Evolutionary conservation across 2,113 vertebrate species (phyloP).

Genomic region (Coptodon rendalli): DNA sequence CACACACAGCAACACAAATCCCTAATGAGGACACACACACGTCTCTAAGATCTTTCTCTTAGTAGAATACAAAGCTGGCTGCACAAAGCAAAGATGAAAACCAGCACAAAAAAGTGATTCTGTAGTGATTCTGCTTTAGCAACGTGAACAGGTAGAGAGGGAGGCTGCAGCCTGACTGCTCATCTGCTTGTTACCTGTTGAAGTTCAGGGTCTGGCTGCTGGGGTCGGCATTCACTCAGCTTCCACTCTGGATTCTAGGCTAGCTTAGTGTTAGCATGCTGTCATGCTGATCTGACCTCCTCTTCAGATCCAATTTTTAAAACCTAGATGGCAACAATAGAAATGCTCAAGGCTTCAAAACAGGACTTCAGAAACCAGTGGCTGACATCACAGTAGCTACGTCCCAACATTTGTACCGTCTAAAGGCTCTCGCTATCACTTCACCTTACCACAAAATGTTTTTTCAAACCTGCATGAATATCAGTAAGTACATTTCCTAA

Average conservation of each 20-base stretch:
- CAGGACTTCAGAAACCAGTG: neutral
- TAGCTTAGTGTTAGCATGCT: neutral
- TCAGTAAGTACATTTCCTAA: neutral
- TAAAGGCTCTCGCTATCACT: neutral
- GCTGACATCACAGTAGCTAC: accelerated
- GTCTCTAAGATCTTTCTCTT: neutral
- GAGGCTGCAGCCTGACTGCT: neutral
- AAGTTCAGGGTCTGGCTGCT: neutral
- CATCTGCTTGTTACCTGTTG: neutral
- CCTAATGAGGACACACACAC: neutral
- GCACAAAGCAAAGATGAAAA: neutral
- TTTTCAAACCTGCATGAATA: neutral
- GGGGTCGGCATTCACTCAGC: too few species aligned
- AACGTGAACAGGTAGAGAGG: neutral
- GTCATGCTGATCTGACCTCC: neutral
- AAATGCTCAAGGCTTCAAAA: neutral
- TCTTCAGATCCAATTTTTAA: neutral
- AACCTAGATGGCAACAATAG: neutral
- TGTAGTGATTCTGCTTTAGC: neutral
- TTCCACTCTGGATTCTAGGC: accelerated
- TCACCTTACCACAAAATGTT: neutral
- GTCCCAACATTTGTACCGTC: neutral
- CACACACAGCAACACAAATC: neutral
- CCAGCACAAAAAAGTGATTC: neutral
- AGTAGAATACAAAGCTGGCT: neutral